Conservation (phyloP, 2,113 vertebrate species). For the Protomyctophum bolini region DNA sequence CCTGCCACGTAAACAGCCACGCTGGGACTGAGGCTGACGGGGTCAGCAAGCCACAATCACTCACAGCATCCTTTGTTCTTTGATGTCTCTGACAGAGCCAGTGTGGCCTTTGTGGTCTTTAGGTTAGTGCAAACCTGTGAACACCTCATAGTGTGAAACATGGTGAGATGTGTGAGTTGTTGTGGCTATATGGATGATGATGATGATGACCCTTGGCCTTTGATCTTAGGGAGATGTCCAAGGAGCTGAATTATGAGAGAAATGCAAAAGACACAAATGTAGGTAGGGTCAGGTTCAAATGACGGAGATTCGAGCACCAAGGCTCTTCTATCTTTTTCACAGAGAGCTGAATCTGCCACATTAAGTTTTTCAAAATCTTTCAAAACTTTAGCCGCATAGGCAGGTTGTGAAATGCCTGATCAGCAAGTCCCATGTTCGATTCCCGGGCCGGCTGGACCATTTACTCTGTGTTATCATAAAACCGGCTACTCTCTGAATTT, state of each 20-base stretch:
- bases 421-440: too few species aligned
- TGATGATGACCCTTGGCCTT: not conserved
- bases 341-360: too few species aligned
- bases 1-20: slow-evolving; percentile 46
- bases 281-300: too few species aligned
- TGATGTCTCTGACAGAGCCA: slow-evolving; percentile 1
- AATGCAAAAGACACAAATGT: too few species aligned
- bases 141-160: not conserved
- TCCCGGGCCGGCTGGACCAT: too few species aligned
- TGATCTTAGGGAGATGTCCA: slow-evolving; percentile 32
- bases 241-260: slow-evolving; percentile 21
- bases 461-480: too few species aligned
- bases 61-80: slow-evolving; percentile 3
- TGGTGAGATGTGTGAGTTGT: not conserved
- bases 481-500: too few species aligned
- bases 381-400: too few species aligned
- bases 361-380: too few species aligned
- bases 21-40: not conserved
- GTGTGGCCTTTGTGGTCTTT: not conserved
- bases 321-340: too few species aligned
- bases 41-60: slow-evolving; percentile 44
- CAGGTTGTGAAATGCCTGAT: too few species aligned
- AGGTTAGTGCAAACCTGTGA: not conserved
- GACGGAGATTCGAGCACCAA: not conserved
- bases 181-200: too few species aligned